These are phyloP conservation scores for Arion vulgaris DNA, from an alignment of 1,140 invertebrate genomes.

Conservation along the genomic window DNA sequence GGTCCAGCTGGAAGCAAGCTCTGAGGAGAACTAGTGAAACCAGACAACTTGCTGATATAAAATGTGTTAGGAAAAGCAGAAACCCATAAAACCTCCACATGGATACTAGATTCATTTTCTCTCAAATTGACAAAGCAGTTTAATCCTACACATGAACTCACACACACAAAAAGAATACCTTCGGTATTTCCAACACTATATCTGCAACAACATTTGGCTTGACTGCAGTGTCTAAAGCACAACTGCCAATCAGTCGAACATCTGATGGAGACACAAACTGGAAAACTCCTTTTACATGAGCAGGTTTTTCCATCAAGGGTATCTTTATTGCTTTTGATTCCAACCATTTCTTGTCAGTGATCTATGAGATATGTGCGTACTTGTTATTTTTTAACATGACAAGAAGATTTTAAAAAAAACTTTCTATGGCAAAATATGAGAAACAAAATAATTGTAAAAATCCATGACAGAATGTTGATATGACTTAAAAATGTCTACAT, in stretches of 20 bases:
- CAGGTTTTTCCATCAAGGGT: constrained; percentile 21
- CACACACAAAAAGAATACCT: neutral
- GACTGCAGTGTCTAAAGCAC: neutral
- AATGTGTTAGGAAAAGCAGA: no score
- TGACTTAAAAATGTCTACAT: no score
- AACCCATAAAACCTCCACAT: no score
- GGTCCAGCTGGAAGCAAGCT: no score
- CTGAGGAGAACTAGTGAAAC: no score
- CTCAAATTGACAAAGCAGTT: no score
- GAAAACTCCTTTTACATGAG: constrained; percentile 19
- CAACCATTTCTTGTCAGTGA: constrained; percentile 22
- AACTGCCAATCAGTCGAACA: constrained; percentile 12
- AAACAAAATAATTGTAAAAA: no score
- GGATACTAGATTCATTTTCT: no score
- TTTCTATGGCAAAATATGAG: no score
- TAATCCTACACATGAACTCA: neutral
- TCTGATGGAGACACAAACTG: constrained; percentile 18
- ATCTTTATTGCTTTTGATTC: constrained; percentile 6
- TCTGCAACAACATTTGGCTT: constrained; percentile 26
- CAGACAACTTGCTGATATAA: no score
- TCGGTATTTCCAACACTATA: constrained; percentile 19
- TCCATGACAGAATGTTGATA: neutral
- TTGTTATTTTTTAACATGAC: no score
- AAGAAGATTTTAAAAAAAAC: neutral
- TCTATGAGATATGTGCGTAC: constrained; percentile 16